Percentiles rank a stretch among this genome's conserved stretches.
Evolutionary conservation across 2,888 invertebrate species (phyloP).

Genomic region (Alviniconcha strummeri): DNA sequence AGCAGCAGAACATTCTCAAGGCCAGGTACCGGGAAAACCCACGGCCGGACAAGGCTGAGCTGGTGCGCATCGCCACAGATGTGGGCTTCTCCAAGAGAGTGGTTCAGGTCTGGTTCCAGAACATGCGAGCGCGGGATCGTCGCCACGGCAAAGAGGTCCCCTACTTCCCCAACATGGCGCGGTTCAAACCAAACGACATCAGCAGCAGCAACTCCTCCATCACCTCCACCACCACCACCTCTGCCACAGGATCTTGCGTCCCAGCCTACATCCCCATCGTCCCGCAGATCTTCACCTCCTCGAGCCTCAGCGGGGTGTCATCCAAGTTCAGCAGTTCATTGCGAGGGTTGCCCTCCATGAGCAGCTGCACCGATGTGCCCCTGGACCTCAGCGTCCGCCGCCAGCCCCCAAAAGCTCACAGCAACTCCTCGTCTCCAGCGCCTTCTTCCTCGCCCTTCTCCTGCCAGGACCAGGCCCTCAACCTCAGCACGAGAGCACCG

Average conservation of each 20-base stretch:
- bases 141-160: conserved; percentile 60
- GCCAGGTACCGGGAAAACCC: conserved; percentile 93
- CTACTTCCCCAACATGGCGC: conserved; percentile 53
- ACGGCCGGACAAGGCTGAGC: conserved; percentile 94
- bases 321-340: neutral
- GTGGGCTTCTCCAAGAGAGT: conserved; percentile 96
- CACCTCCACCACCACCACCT: conserved; percentile 22
- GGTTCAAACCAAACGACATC: conserved; percentile 49
- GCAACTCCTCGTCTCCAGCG: conserved; percentile 64
- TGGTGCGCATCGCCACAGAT: conserved; percentile 88
- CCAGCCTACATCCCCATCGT: conserved; percentile 68
- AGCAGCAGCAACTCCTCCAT: conserved; percentile 34
- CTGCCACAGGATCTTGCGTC: conserved; percentile 32
- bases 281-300: conserved; percentile 57
- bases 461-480: conserved; percentile 80
- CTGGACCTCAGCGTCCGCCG: conserved; percentile 90
- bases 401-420: conserved; percentile 57
- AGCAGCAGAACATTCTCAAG: conserved; percentile 91
- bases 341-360: neutral
- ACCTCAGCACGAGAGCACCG: conserved; percentile 81
- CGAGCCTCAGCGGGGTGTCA: conserved; percentile 3
- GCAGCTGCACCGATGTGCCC: conserved; percentile 76
- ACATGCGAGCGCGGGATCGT: conserved; percentile 87
- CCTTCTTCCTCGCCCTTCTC: conserved; percentile 69
- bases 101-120: conserved; percentile 95